Base-by-base conservation (phyloP, 2,113 vertebrate genomes). In the Maccullochella peelii region DNA sequence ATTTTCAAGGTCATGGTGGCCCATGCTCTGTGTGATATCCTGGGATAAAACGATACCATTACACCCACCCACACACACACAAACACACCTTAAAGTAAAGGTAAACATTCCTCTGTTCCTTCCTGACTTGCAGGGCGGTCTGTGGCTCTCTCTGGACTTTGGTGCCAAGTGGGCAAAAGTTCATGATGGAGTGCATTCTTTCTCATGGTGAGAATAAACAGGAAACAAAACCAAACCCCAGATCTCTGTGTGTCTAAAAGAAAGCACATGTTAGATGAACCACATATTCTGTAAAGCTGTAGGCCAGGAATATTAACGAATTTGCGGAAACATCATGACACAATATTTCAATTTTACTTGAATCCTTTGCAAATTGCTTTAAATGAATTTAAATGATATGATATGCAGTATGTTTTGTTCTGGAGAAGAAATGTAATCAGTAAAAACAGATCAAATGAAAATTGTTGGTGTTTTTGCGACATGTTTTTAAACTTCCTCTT, bases 91-190 rank as follows among this genome's bases (percentile, higher is more conserved):
- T 83, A n/a, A 78, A 84, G 77, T 58, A 25, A 90, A 89, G 65
- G 80, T 86, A 91, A 92, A 89, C 80, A 92, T 8, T 57, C 27
- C 40, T 79, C 25, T 93, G 68, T 88, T 85, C 27, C 50, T 59
- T 89, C 66, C 49, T 76, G 61, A n/a, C 78, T 85, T 42, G 76
- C 91, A 96, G 96, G 92, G 92, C 14, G 47, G 73, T 30, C 93
- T 96, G 5, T 96, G 95, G 95, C 93, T 96, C 50, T 96, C 96
- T 4, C 65, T 89, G 86, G 93, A 96, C 93, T 96, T 96, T 94
- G 96, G 95, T 0, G 86, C 84, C 21, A 84, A 61, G 25, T 96
- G 96, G 96, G 93, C 80, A 72, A 92, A 95, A 85, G 92, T 96
- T 70, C 94, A 96, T 5, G 87, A 95, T 72, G 95, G 92, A 91